Evolutionary conservation across 2,888 invertebrate species (phyloP).

Genomic region (Eulithis prunata): DNA sequence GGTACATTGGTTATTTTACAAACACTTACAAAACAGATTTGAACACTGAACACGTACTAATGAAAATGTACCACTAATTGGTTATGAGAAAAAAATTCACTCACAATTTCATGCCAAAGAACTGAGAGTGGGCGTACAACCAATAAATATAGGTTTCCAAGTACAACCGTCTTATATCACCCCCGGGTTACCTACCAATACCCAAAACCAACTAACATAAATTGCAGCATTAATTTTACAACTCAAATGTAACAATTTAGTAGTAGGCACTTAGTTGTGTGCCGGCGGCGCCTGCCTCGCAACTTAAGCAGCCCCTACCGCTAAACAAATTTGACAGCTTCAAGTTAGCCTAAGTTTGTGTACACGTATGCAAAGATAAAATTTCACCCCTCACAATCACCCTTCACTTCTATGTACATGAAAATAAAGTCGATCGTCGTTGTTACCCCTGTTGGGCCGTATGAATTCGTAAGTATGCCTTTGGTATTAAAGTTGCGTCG

Average conservation of each 20-base stretch:
- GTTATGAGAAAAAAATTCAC: too few relatives aligned
- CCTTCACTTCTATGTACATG: constrained; percentile 30
- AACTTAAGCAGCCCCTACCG: constrained; percentile 78
- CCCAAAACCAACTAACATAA: constrained; percentile 67
- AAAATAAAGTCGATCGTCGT: constrained; percentile 44
- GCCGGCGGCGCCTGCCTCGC: constrained; percentile 72
- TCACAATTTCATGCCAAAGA: too few relatives aligned
- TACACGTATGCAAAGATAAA: constrained; percentile 63
- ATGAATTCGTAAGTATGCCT: constrained; percentile 35
- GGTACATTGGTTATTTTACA: too few relatives aligned
- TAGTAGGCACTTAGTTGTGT: constrained; percentile 78
- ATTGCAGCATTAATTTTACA: constrained; percentile 79
- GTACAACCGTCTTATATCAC: background rate
- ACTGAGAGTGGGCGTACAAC: background rate
- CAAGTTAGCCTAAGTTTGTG: constrained; percentile 79
- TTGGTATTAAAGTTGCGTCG: constrained; percentile 67
- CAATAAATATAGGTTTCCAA: background rate
- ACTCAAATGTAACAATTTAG: constrained; percentile 82
- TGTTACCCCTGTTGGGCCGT: background rate
- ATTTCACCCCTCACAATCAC: constrained; percentile 34
- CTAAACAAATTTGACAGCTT: constrained; percentile 84
- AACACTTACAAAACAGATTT: too few relatives aligned
- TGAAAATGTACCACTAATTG: too few relatives aligned
- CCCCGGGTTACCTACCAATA: constrained; percentile 43
- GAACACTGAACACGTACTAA: too few relatives aligned